These are phyloP conservation scores for Sphinx pinastri DNA, from an alignment of 2,888 invertebrate genomes.

Conservation along the genomic window DNA sequence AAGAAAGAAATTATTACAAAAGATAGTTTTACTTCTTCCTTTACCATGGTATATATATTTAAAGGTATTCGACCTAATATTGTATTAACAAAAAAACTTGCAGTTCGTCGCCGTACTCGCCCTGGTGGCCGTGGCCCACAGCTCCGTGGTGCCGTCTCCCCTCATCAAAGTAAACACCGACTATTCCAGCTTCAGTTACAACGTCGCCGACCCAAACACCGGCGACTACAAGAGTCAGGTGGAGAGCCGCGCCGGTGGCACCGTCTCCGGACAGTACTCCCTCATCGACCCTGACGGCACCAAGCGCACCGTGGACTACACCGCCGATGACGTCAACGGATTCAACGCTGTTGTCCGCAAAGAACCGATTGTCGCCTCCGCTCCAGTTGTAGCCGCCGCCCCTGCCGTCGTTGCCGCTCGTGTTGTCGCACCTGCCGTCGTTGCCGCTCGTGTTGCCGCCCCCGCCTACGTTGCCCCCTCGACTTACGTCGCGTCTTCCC, in stretches of 20 bases:
- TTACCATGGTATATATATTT: no score
- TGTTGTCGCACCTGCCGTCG: constrained; percentile 39
- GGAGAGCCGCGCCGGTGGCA: constrained; percentile 77
- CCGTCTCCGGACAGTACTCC: constrained; percentile 81
- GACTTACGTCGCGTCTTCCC: constrained; percentile 37
- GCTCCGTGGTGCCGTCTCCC: constrained; percentile 60
- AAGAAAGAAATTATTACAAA: no score
- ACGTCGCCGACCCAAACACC: constrained; percentile 81
- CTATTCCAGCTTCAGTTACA: constrained; percentile 77
- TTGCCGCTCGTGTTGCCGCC: constrained; percentile 45
- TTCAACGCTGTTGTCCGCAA: constrained; percentile 84
- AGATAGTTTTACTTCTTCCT: no score
- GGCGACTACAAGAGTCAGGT: constrained; percentile 83
- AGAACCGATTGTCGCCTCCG: constrained; percentile 64
- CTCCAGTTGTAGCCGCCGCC: constrained; percentile 58
- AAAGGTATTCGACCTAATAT: no score
- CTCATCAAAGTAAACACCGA: constrained; percentile 61
- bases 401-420: constrained; percentile 47
- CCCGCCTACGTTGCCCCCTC: constrained; percentile 35
- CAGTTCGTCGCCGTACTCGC: constrained; percentile 70
- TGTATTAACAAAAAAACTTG: constrained; percentile 34
- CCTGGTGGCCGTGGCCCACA: constrained; percentile 61
- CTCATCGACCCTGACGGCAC: constrained; percentile 81
- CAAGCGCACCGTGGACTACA: constrained; percentile 81
- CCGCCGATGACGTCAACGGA: constrained; percentile 77